These are phyloP conservation scores for Epinotia brunnichana DNA, from an alignment of 2,888 invertebrate genomes.

Conservation along the genomic window DNA sequence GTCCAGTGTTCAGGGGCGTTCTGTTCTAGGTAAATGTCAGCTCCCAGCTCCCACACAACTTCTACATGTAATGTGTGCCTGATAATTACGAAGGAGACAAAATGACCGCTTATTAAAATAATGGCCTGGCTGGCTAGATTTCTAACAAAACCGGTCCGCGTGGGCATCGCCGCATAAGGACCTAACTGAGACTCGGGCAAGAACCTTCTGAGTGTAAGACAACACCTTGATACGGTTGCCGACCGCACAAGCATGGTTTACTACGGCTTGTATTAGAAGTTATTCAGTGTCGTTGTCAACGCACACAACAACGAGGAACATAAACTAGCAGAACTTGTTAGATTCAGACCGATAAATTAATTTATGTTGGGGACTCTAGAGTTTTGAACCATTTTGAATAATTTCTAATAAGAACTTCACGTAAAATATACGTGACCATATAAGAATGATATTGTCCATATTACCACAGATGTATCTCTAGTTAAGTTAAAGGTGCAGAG, in stretches of 20 bases:
- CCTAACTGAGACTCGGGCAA: slow-evolving; percentile 3
- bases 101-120: slow-evolving; percentile 76
- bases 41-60: slow-evolving; percentile 35
- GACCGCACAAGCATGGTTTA: slow-evolving; percentile 48
- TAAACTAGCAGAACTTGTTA: too few species aligned
- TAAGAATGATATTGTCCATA: not conserved
- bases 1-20: slow-evolving; percentile 8
- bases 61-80: slow-evolving; percentile 50
- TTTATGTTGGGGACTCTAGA: not conserved
- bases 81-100: slow-evolving; percentile 69
- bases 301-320: not conserved
- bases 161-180: slow-evolving; percentile 24
- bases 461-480: not conserved
- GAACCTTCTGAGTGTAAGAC: not conserved
- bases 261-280: slow-evolving; percentile 25
- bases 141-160: slow-evolving; percentile 56
- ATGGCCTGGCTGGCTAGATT: slow-evolving; percentile 62
- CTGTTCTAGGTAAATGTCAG: slow-evolving; percentile 32
- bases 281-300: not conserved
- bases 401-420: not conserved
- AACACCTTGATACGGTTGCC: slow-evolving; percentile 36
- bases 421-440: not conserved
- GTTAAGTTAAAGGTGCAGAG: slow-evolving; percentile 3
- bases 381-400: not conserved
- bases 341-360: not conserved